Percentiles rank a stretch among this genome's conserved stretches.
phyloP scores from a whole-genome alignment of 2,797 vertebrate genomes.

The Hippocampus kuda region DNA sequence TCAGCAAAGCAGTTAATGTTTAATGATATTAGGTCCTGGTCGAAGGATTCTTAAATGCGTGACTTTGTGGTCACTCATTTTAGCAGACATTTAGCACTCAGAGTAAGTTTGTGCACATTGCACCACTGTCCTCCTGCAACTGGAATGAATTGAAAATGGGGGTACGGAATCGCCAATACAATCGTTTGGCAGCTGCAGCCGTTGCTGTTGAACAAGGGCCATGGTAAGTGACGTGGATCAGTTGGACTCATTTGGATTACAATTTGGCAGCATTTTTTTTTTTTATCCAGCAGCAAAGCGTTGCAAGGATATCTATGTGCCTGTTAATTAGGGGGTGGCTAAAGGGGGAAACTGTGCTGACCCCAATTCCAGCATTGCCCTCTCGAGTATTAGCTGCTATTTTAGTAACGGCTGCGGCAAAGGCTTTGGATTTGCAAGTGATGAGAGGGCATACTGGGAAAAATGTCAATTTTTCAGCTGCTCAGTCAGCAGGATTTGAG shows the following conservation, averaged over 20 bases:
- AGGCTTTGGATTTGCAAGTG: slow-evolving; percentile 3
- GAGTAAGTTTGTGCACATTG: background rate
- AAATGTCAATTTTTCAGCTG: background rate
- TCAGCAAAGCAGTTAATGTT: slow-evolving; percentile 27
- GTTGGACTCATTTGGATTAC: background rate
- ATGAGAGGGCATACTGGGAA: background rate
- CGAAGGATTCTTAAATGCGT: slow-evolving; percentile 12
- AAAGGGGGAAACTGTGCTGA: slow-evolving; percentile 4
- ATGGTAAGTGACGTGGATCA: background rate
- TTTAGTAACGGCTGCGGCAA: background rate
- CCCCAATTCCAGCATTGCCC: background rate
- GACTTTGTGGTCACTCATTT: slow-evolving; percentile 7
- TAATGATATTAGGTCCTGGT: slow-evolving; percentile 27
- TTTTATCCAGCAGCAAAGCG: background rate
- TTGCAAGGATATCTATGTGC: background rate
- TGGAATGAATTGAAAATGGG: background rate
- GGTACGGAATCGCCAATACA: background rate
- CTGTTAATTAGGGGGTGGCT: background rate
- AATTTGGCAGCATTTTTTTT: background rate
- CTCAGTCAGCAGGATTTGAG: background rate
- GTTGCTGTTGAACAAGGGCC: background rate
- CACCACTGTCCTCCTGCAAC: background rate
- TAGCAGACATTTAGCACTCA: too few relatives aligned
- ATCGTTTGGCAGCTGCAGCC: background rate
- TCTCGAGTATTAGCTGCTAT: slow-evolving; percentile 1